Base-by-base conservation (phyloP, 2,888 invertebrate species). In the Pammene fasciana region DNA sequence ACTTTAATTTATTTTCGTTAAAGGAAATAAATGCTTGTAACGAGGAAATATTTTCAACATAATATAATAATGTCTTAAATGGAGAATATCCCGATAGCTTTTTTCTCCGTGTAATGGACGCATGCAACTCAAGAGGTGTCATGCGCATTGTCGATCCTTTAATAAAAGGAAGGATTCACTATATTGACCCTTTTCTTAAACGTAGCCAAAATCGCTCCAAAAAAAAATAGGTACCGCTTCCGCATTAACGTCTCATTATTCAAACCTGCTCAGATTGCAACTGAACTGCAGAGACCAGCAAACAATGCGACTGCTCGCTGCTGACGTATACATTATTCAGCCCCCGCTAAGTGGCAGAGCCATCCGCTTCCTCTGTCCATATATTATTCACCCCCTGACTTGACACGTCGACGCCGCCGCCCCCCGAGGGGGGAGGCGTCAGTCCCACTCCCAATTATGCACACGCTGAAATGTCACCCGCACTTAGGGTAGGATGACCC, bases 401-500 rank as follows among this genome's bases (percentile, higher is more conserved):
- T 92, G 92, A 91, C 92, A 92, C 90, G 91, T 91, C 92, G 90
- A 79, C 91, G 86, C 89, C 83, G 82, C 82, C 82, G 77, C 73
- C 77, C 78, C 78, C 76, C 79, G 70, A 67, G 76, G 78, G 73
- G 71, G 76, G 78, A 79, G 81, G 78, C 79, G 90, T 91, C 92
- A 91, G 85, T 92, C 83, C 82, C 84, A 79, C 74, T 77, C 81
- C 89, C 91, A 92, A 92, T 92, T 92, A 92, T 92, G 90, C 91
- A 90, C 82, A 82, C 83, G 84, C 78, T 86, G 85, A 90, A 90
- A 89, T 87, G 90, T 89, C 91, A 87, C 84, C 78, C 77, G 75
- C 89, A 88, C 89, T 91, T 88, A 88, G 83, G 78, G 75, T 75
- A 72, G 78, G 81, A 80, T 91, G 92, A 92, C 92, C 92, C 90